Conservation (phyloP, 2,797 vertebrate species). For the Phrynocephalus forsythii region DNA sequence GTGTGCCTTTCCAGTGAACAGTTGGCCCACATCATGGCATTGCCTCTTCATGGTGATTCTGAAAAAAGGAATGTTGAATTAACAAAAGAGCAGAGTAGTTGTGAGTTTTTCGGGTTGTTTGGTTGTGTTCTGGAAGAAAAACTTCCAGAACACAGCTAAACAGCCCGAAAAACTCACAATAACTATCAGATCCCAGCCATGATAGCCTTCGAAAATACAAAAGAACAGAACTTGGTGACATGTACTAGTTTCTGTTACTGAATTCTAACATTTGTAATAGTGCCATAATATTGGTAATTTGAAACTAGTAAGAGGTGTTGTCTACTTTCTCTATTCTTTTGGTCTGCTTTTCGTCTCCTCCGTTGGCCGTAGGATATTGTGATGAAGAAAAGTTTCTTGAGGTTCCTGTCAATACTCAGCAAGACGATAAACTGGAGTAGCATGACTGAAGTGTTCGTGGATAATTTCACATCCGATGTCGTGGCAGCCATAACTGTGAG, state of each 20-base stretch:
- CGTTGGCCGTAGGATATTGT: conserved; percentile 52
- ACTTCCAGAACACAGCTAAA: too few relatives aligned
- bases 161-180: too few relatives aligned
- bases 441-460: conserved; percentile 57
- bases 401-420: conserved; percentile 65
- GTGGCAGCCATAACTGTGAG: conserved; percentile 42
- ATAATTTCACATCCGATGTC: conserved; percentile 52
- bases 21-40: background rate
- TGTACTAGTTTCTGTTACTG: background rate
- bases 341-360: background rate
- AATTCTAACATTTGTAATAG: background rate
- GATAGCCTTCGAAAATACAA: too few relatives aligned
- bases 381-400: conserved; percentile 66
- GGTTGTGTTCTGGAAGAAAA: too few relatives aligned
- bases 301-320: too few relatives aligned
- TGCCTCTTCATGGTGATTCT: background rate
- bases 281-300: too few relatives aligned
- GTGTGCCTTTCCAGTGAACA: background rate
- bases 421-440: conserved; percentile 53
- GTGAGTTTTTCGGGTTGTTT: too few relatives aligned
- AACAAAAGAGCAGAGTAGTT: background rate
- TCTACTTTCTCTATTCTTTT: background rate
- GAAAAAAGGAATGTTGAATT: background rate
- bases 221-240: background rate
- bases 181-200: too few relatives aligned